Percentiles rank a stretch among this genome's conserved stretches.
phyloP scores from a whole-genome alignment of 1,140 invertebrate species.

The Pseudachorutes palmiensis region DNA sequence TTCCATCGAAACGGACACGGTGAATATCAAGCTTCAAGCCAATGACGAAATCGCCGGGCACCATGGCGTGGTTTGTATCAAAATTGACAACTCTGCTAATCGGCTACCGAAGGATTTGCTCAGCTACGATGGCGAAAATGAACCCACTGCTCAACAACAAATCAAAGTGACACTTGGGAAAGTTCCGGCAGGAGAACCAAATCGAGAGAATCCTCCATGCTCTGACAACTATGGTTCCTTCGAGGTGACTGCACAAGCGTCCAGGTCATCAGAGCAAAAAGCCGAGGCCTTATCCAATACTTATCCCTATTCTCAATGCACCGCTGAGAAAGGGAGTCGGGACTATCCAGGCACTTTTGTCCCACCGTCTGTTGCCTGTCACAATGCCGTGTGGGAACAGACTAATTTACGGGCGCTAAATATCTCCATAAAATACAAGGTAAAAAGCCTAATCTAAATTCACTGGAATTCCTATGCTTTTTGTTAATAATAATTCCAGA shows the following conservation, averaged over 20 bases:
- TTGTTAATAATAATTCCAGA: conserved; percentile 8
- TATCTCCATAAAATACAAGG: conserved; percentile 25
- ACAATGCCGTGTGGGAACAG: conserved; percentile 23
- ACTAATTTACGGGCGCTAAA: conserved; percentile 28
- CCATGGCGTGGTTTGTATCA: conserved; percentile 3
- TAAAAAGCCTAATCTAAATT: conserved; percentile 2
- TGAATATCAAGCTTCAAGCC: not conserved
- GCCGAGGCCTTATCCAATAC: not conserved
- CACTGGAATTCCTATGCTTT: conserved; percentile 2
- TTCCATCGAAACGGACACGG: not conserved
- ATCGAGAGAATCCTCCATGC: conserved; percentile 16
- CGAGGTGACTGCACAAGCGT: conserved; percentile 14
- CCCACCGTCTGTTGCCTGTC: conserved; percentile 34
- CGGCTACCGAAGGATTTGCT: conserved; percentile 16
- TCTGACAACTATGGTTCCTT: conserved; percentile 19
- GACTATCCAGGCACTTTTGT: conserved; percentile 27
- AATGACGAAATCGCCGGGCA: not conserved
- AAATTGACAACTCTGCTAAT: not conserved
- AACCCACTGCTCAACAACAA: conserved; percentile 17
- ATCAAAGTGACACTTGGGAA: conserved; percentile 24
- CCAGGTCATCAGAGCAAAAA: conserved; percentile 16
- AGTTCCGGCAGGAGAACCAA: conserved; percentile 12
- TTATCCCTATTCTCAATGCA: conserved; percentile 33
- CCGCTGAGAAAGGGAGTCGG: conserved; percentile 25
- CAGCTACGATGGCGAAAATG: conserved; percentile 24